Conservation (phyloP, 2,113 vertebrate species). For the Lontra canadensis region DNA sequence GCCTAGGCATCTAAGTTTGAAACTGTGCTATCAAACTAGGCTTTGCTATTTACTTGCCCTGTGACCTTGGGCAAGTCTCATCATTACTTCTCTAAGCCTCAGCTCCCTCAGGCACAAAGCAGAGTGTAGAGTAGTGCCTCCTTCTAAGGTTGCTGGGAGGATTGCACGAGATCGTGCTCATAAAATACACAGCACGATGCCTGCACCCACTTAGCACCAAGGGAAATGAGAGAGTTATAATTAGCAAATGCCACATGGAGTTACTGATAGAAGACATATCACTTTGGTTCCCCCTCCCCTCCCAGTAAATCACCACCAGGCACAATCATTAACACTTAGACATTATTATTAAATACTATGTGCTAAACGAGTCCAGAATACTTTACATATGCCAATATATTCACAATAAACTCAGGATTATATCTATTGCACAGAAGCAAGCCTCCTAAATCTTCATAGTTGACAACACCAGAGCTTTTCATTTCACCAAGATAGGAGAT, state of each 20-base stretch:
- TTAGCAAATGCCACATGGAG: neutral
- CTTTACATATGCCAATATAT: neutral
- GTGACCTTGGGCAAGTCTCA: neutral
- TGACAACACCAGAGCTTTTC: neutral
- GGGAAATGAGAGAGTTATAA: neutral
- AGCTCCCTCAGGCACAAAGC: neutral
- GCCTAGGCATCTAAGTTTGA: neutral
- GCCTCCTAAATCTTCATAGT: neutral
- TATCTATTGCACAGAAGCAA: neutral
- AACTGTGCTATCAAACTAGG: neutral
- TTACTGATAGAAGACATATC: neutral
- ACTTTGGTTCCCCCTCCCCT: neutral
- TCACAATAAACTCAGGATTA: neutral
- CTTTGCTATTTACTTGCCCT: neutral
- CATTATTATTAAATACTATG: conserved; percentile 24
- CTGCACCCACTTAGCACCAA: neutral
- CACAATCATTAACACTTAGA: neutral
- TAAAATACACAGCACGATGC: neutral
- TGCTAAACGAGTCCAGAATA: neutral
- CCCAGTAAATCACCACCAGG: neutral
- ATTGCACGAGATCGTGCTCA: neutral
- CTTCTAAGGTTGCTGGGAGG: neutral
- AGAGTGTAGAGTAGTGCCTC: no score
- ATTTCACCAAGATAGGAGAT: neutral
- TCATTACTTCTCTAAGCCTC: neutral